Percentiles rank a stretch among this genome's conserved stretches.
These are phyloP conservation scores for Phrynocephalus forsythii DNA, from an alignment of 2,797 vertebrate genomes.

Conservation along the genomic window DNA sequence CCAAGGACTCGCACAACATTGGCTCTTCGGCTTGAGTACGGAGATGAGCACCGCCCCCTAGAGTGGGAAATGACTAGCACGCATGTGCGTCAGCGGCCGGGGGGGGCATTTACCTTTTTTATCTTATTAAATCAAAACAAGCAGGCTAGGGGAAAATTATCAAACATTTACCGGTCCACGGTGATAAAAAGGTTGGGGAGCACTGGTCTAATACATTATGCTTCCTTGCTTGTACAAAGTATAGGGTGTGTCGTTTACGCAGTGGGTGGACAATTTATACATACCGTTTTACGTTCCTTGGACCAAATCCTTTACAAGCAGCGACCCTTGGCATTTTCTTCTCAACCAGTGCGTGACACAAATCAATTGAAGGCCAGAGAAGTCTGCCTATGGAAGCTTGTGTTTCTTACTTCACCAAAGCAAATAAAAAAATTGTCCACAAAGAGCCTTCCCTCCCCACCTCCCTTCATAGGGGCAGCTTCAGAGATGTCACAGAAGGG, in stretches of 20 bases:
- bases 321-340: not conserved
- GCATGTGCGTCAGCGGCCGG: no score
- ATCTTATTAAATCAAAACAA: no score
- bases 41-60: no score
- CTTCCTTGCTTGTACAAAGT: not conserved
- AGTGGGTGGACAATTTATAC: not conserved
- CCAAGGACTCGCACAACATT: no score
- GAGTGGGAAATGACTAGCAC: no score
- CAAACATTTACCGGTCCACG: no score
- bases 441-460: slow-evolving; percentile 11
- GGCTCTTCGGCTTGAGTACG: no score
- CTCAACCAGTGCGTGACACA: not conserved
- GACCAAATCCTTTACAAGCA: not conserved
- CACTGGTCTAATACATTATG: not conserved
- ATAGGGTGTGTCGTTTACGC: not conserved
- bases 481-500: slow-evolving; percentile 8
- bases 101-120: no score
- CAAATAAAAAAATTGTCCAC: not conserved
- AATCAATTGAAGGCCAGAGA: not conserved
- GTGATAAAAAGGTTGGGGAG: no score
- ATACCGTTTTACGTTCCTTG: not conserved
- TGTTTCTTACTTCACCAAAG: not conserved
- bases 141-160: no score
- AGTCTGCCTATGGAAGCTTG: slow-evolving; percentile 34
- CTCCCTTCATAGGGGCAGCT: slow-evolving; percentile 36